These are phyloP conservation scores for Pyrrhosoma nymphula DNA, from an alignment of 2,888 invertebrate genomes.

Conservation along the genomic window DNA sequence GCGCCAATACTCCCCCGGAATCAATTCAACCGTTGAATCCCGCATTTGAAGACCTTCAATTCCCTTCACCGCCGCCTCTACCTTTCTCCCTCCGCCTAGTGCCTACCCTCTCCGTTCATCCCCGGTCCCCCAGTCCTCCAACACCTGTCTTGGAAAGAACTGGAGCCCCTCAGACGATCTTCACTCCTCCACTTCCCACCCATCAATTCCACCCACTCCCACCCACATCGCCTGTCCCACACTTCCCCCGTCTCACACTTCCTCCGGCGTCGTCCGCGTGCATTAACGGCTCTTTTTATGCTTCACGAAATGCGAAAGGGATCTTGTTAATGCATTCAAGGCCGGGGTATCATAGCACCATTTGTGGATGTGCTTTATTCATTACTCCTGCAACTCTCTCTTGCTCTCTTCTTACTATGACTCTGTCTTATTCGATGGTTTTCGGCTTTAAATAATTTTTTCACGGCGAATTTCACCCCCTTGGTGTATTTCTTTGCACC, in stretches of 20 bases:
- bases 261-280: not conserved
- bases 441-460: not conserved
- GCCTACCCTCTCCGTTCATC: too few species aligned
- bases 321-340: not conserved
- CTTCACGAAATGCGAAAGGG: not conserved
- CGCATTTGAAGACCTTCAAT: not conserved
- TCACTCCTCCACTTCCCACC: too few species aligned
- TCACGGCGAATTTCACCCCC: too few species aligned
- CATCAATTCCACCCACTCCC: too few species aligned
- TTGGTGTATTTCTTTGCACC: too few species aligned
- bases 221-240: too few species aligned
- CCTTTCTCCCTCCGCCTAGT: not conserved
- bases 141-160: not conserved
- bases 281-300: constrained; percentile 2
- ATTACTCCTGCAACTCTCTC: not conserved
- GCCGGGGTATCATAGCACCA: not conserved
- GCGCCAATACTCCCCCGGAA: not conserved
- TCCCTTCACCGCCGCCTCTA: not conserved
- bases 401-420: not conserved
- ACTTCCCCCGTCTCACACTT: not conserved
- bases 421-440: not conserved
- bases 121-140: not conserved
- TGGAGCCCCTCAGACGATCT: too few species aligned
- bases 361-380: not conserved
- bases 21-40: not conserved